A percentile compares a stretch with the other conserved stretches of the same genome.
Conservation (phyloP, 2,113 vertebrate species). For the Hydrochoerus hydrochaeris region DNA sequence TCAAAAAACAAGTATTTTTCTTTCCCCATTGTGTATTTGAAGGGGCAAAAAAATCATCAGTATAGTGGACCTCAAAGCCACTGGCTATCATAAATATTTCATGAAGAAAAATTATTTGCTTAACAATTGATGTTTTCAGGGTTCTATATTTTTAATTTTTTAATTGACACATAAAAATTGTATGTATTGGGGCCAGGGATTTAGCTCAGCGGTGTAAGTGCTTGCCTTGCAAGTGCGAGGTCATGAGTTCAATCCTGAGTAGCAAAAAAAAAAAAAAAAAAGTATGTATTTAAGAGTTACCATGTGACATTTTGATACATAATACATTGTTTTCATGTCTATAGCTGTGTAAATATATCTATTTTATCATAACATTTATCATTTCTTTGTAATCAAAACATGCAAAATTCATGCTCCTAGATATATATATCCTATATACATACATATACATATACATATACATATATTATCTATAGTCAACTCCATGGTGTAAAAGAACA, state of each 20-base stretch:
- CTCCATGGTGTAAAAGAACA: neutral
- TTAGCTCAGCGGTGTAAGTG: too few species aligned
- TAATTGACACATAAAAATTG: neutral
- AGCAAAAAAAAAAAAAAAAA: neutral
- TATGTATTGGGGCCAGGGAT: neutral
- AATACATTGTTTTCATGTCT: neutral
- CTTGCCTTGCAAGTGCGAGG: too few species aligned
- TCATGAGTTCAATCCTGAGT: too few species aligned
- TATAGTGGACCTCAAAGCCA: neutral
- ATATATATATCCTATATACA: too few species aligned
- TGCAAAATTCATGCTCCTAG: neutral
- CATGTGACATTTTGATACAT: neutral
- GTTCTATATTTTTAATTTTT: neutral
- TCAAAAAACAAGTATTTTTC: slow-evolving; percentile 18
- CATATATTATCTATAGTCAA: neutral
- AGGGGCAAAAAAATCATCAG: neutral
- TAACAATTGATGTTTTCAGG: neutral
- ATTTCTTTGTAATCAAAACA: neutral
- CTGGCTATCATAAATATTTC: neutral
- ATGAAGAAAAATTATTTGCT: neutral
- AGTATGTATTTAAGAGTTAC: neutral
- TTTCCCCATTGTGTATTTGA: neutral
- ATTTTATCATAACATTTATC: neutral
- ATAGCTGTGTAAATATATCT: neutral
- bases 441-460: too few species aligned